Base-by-base conservation (phyloP, 64 coral and sea anemone species). In the Stylophora pistillata region DNA sequence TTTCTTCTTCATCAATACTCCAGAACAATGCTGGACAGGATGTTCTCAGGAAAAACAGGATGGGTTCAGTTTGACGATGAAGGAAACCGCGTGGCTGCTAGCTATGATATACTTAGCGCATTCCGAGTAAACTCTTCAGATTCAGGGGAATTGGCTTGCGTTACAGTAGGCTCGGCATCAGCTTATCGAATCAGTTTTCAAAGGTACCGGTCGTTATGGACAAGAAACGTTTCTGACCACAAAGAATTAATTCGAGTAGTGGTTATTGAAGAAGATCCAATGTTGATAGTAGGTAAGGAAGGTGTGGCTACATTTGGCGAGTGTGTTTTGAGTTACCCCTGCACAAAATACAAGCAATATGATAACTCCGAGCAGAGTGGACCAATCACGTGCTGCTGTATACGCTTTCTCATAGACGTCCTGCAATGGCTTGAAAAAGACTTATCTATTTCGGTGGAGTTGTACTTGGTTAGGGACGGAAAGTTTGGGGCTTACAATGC, bases 391-490 rank as follows among this genome's bases (percentile, higher is more conserved):
- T 85, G 26, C 21, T 94, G 93, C 55, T 94, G 93, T 33, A 86
- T 85, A 32, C 88, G 93, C 0, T 94, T 78, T 61, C 84, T 88
- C 3, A 87, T 94, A 33, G 93, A 94, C 53, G 32, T 94, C 79
- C 78, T 94, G n/a, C 54, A 73, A 23, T 47, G 84, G 20, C 73
- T 94, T 15, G 72, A 89, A 15, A 90, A 86, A 74, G 93, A 94
- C 55, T 33, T 91, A 15, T 85, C 76, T 12, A 72, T 94, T 73
- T 63, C 86, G 27, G 80, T 86, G 15, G 82, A 94, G 76, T 77
- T 94, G 61, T 94, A 94, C 15, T 90, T 94, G 31, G 93, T 90
- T 11, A 74, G 86, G 71, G 93, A 94, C 27, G 56, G 62, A 15
- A 71, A 74, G 25, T 94, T 86, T 68, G 93, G 93, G 1, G 87